Evolutionary conservation across 2,888 invertebrate species (phyloP).

Genomic region (Spialia ferax): DNA sequence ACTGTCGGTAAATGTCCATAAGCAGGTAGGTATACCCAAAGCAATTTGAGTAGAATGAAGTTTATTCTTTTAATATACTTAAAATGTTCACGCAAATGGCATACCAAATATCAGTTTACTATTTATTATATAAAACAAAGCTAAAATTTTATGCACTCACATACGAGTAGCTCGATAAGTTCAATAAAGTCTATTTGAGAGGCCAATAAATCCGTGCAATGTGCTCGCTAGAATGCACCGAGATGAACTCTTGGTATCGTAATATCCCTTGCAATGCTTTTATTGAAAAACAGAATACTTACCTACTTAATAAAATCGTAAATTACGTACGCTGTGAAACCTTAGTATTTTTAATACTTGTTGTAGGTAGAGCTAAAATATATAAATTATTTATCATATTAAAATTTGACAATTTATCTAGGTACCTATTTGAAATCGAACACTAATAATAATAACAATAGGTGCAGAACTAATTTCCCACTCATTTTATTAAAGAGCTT

Average conservation of each 20-base stretch:
- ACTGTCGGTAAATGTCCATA: too few species aligned
- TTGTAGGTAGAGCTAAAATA: too few species aligned
- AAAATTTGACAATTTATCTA: too few species aligned
- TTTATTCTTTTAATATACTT: background rate
- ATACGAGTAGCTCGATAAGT: slow-evolving; percentile 2
- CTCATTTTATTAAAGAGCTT: too few species aligned
- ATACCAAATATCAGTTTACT: background rate
- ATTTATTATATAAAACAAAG: slow-evolving; percentile 3
- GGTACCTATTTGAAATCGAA: too few species aligned
- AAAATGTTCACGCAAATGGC: background rate
- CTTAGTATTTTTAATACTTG: too few species aligned
- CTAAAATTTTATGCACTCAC: background rate
- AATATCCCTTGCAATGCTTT: slow-evolving; percentile 9
- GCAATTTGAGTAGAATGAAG: background rate
- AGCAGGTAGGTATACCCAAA: too few species aligned
- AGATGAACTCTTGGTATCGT: slow-evolving; percentile 8
- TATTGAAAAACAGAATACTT: background rate
- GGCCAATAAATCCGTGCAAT: slow-evolving; percentile 15
- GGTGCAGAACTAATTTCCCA: too few species aligned
- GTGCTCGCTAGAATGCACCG: slow-evolving; percentile 13
- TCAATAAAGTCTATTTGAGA: slow-evolving; percentile 21
- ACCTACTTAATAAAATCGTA: too few species aligned
- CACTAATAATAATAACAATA: too few species aligned
- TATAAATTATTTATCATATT: too few species aligned
- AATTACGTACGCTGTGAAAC: too few species aligned